Percentiles rank a stretch among this genome's conserved stretches.
phyloP scores from a whole-genome alignment of 2,888 invertebrate species.

The Andrena bucephala region DNA sequence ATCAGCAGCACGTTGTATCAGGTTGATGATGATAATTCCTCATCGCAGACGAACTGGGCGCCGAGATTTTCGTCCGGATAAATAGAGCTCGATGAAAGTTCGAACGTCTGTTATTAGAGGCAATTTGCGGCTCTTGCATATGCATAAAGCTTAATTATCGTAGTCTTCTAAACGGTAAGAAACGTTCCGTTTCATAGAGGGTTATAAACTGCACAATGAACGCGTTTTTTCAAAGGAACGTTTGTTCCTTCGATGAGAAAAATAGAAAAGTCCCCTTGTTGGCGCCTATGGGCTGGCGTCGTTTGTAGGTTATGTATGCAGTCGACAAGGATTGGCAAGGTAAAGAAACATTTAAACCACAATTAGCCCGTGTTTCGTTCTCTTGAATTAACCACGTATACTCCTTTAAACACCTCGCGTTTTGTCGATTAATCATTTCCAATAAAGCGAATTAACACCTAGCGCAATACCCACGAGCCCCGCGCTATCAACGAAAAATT shows the following conservation, averaged over 20 bases:
- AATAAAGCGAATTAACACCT: slow-evolving; percentile 13
- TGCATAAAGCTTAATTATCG: slow-evolving; percentile 43
- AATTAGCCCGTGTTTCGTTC: slow-evolving; percentile 6
- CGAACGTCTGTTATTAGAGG: slow-evolving; percentile 48
- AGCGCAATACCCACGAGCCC: not conserved
- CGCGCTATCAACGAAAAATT: slow-evolving; percentile 6
- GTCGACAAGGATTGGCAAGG: not conserved
- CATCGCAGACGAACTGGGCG: not conserved
- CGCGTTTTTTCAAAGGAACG: not conserved
- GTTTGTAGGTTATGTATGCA: not conserved
- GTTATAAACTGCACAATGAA: not conserved
- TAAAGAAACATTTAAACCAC: not conserved
- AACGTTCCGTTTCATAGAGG: not conserved
- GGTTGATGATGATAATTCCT: slow-evolving; percentile 32
- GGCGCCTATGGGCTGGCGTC: not conserved
- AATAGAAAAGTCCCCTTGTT: not conserved
- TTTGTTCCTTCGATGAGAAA: not conserved
- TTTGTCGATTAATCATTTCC: slow-evolving; percentile 35
- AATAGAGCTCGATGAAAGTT: slow-evolving; percentile 55
- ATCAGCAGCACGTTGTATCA: slow-evolving; percentile 56
- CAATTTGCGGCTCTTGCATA: slow-evolving; percentile 40
- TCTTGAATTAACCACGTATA: not conserved
- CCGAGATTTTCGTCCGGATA: slow-evolving; percentile 53
- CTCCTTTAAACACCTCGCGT: not conserved
- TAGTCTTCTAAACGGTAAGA: slow-evolving; percentile 30